Base-by-base conservation (phyloP, 1,140 invertebrate genomes). In the Oncopodura yosiiana region DNA sequence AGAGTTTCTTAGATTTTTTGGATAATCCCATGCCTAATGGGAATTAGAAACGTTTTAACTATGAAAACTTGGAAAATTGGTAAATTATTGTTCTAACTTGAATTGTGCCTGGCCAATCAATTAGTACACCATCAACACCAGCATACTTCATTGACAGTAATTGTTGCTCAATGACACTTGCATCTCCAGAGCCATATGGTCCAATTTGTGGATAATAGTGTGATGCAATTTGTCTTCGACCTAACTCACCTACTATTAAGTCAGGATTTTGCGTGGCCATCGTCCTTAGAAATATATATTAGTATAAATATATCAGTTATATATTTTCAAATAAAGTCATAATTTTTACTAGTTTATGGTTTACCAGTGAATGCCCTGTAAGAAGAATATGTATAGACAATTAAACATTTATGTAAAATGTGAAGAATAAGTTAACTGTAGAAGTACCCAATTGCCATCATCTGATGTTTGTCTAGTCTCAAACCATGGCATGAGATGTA, bases 21-120 rank as follows among this genome's bases (percentile, higher is more conserved):
- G 58, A 24, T 56, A 60, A 37, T 60, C 58, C 49, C 49, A 52
- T 4, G 53, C 53, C 12, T 52, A n/a, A n/a, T n/a, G n/a, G n/a
- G n/a, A n/a, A n/a, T n/a, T n/a, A n/a, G n/a, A n/a, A n/a, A n/a
- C n/a, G n/a, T n/a, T n/a, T n/a, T n/a, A n/a, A n/a, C n/a, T n/a
- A n/a, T n/a, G n/a, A n/a, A n/a, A n/a, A n/a, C n/a, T n/a, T n/a
- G n/a, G n/a, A n/a, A n/a, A n/a, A n/a, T n/a, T n/a, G n/a, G n/a
- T n/a, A n/a, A n/a, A n/a, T n/a, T n/a, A n/a, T n/a, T n/a, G n/a
- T n/a, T n/a, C n/a, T n/a, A n/a, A n/a, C n/a, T n/a, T n/a, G 42
- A 5, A 53, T 38, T 14, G 53, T 60, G n/a, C 58, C 58, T 3
- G 58, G 58, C 58, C 58, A 60, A 21, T 60, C 58, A 14, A 60